These are phyloP conservation scores for Augochlora pura DNA, from an alignment of 1,140 invertebrate genomes.

Conservation along the genomic window DNA sequence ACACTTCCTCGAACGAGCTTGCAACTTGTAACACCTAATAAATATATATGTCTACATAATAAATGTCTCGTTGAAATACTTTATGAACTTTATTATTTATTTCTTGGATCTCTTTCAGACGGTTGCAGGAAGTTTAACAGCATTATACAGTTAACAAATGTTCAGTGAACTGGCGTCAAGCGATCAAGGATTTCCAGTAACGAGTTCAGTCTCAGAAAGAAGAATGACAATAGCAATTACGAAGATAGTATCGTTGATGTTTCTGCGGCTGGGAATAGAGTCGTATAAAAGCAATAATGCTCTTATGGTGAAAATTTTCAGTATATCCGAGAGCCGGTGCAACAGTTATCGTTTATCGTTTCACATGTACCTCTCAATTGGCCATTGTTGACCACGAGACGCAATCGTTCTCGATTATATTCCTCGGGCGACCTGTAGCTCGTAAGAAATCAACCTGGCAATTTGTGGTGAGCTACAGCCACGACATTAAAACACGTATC, in stretches of 20 bases:
- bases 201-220: too few relatives aligned
- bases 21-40: too few relatives aligned
- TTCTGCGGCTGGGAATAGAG: not conserved
- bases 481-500: constrained; percentile 8
- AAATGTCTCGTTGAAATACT: too few relatives aligned
- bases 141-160: too few relatives aligned
- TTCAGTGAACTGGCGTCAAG: too few relatives aligned
- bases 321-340: not conserved
- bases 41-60: too few relatives aligned
- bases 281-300: constrained; percentile 17
- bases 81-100: too few relatives aligned
- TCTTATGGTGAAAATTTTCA: constrained; percentile 18
- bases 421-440: not conserved
- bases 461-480: constrained; percentile 6
- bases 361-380: constrained; percentile 5
- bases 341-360: not conserved
- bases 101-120: too few relatives aligned
- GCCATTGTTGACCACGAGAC: constrained; percentile 27
- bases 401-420: not conserved
- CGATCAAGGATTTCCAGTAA: too few relatives aligned
- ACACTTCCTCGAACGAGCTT: too few relatives aligned
- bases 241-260: constrained; percentile 24
- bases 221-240: constrained; percentile 36
- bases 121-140: too few relatives aligned
- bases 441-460: not conserved